Conservation (phyloP, 2,797 vertebrate genomes). For the Galagoides demidoff region DNA sequence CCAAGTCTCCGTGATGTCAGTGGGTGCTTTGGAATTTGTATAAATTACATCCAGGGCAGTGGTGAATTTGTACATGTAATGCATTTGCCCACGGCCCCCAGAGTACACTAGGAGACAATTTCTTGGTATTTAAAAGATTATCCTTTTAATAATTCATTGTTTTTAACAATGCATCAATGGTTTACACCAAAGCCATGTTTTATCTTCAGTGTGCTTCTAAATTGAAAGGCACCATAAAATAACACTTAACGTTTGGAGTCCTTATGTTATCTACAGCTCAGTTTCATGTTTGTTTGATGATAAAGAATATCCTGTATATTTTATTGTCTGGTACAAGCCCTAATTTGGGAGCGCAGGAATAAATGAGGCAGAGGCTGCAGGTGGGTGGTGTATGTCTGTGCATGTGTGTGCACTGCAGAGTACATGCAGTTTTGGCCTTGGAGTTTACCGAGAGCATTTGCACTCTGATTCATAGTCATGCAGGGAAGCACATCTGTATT, state of each 20-base stretch:
- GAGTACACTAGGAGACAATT: slow-evolving; percentile 80
- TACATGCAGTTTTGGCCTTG: not conserved
- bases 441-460: not conserved
- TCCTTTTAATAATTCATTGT: slow-evolving; percentile 84
- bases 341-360: slow-evolving; percentile 53
- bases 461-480: too few species aligned
- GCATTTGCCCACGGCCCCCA: slow-evolving; percentile 67
- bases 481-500: not conserved
- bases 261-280: slow-evolving; percentile 59
- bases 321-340: slow-evolving; percentile 36
- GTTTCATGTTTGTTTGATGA: slow-evolving; percentile 70
- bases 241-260: slow-evolving; percentile 72
- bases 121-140: slow-evolving; percentile 81
- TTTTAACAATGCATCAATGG: slow-evolving; percentile 80
- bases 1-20: not conserved
- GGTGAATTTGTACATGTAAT: slow-evolving; percentile 60
- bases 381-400: not conserved
- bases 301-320: slow-evolving; percentile 49
- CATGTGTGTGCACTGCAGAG: not conserved
- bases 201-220: slow-evolving; percentile 70
- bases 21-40: not conserved
- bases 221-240: slow-evolving; percentile 80
- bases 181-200: slow-evolving; percentile 70
- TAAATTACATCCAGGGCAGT: slow-evolving; percentile 31
- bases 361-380: not conserved